Percentiles rank a stretch among this genome's conserved stretches.
These are phyloP conservation scores for Platorchestia sp. DNA, from an alignment of 1,140 invertebrate genomes.

Conservation along the genomic window DNA sequence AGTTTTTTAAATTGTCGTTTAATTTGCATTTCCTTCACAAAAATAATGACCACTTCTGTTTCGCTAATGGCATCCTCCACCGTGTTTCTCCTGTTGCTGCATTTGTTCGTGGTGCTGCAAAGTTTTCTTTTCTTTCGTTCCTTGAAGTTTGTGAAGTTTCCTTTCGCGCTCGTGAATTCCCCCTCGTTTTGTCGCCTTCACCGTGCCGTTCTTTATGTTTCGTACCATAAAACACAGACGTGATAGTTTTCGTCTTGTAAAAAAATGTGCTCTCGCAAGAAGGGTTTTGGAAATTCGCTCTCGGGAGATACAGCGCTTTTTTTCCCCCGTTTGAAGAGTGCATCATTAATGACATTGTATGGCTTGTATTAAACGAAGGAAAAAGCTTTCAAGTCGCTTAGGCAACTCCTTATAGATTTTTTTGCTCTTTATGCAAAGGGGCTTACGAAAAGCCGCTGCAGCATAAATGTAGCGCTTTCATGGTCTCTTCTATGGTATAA, in stretches of 20 bases:
- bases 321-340: not conserved
- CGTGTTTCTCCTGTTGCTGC: not conserved
- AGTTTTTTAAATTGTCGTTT: not conserved
- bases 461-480: not conserved
- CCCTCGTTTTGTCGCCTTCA: not conserved
- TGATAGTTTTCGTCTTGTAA: not conserved
- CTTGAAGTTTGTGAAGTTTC: no score
- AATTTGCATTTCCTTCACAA: not conserved
- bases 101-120: not conserved
- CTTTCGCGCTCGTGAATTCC: not conserved
- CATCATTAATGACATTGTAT: conserved; percentile 46
- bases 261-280: not conserved
- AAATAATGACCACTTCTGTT: not conserved
- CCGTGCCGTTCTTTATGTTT: not conserved
- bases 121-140: not conserved
- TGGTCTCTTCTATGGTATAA: not conserved
- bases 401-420: conserved; percentile 26
- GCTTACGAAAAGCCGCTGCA: not conserved
- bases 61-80: not conserved
- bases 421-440: not conserved
- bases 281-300: not conserved
- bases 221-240: not conserved
- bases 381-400: conserved; percentile 20
- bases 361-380: conserved; percentile 45
- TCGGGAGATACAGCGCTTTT: not conserved